phyloP scores from a whole-genome alignment of 2,888 invertebrate genomes.

The Didymodactylos carnosus region DNA sequence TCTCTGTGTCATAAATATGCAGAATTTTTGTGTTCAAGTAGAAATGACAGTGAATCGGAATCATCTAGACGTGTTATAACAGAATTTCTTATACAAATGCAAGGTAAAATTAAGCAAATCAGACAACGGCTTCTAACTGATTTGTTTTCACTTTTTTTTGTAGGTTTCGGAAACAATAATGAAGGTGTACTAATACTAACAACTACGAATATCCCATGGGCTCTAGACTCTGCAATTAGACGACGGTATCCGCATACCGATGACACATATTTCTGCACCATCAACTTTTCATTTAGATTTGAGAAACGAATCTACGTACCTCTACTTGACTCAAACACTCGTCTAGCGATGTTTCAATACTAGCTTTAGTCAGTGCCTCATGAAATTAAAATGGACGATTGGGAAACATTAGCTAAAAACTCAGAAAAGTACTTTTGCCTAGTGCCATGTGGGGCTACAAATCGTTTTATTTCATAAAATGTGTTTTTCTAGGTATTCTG shows the following conservation, averaged over 20 bases:
- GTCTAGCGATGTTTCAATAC: slow-evolving; percentile 81
- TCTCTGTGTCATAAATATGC: too few species aligned
- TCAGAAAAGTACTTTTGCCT: background rate
- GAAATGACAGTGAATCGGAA: slow-evolving; percentile 95
- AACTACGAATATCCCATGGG: slow-evolving; percentile 90
- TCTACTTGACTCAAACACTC: slow-evolving; percentile 75
- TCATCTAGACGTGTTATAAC: slow-evolving; percentile 93
- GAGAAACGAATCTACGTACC: slow-evolving; percentile 97
- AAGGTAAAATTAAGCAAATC: slow-evolving; percentile 37
- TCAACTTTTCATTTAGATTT: slow-evolving; percentile 39
- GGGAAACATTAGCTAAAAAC: background rate
- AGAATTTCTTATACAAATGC: slow-evolving; percentile 98
- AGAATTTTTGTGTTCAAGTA: too few species aligned
- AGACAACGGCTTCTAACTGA: background rate
- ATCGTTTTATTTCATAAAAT: background rate
- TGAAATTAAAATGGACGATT: background rate
- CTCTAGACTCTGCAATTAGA: slow-evolving; percentile 81
- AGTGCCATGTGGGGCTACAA: background rate
- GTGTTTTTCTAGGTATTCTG: slow-evolving; percentile 57
- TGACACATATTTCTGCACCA: too few species aligned
- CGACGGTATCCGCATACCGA: slow-evolving; percentile 39
- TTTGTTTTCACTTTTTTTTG: background rate
- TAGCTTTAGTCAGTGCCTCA: slow-evolving; percentile 53
- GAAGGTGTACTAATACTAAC: slow-evolving; percentile 84
- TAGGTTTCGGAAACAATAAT: slow-evolving; percentile 64